These are phyloP conservation scores for Cherax quadricarinatus DNA, from an alignment of 1,140 invertebrate species.

Conservation along the genomic window DNA sequence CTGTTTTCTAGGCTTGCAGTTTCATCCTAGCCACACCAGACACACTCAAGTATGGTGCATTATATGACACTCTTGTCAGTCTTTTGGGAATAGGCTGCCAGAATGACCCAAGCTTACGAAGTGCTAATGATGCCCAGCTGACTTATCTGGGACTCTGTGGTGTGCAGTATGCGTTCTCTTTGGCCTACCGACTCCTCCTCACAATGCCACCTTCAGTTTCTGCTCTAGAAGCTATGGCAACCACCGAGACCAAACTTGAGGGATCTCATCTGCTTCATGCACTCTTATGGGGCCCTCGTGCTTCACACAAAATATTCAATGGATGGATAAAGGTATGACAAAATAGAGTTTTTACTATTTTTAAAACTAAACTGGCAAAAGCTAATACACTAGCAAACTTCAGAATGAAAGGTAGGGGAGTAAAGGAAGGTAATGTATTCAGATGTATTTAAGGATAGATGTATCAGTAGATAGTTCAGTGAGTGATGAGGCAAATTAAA, in stretches of 20 bases:
- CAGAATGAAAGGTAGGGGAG: no score
- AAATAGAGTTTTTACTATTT: not conserved
- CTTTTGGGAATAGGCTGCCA: slow-evolving; percentile 79
- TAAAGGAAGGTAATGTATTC: no score
- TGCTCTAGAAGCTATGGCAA: slow-evolving; percentile 88
- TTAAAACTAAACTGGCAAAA: no score
- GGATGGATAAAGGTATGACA: slow-evolving; percentile 82
- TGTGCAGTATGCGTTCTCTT: slow-evolving; percentile 93
- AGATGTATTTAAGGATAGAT: no score
- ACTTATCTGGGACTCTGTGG: slow-evolving; percentile 82
- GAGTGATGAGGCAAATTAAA: no score
- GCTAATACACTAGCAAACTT: no score
- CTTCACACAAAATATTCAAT: slow-evolving; percentile 85
- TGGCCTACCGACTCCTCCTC: slow-evolving; percentile 88
- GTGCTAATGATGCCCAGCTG: slow-evolving; percentile 57
- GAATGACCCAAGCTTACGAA: slow-evolving; percentile 74
- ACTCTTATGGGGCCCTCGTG: slow-evolving; percentile 85
- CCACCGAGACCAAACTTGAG: slow-evolving; percentile 79
- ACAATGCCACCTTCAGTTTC: slow-evolving; percentile 91
- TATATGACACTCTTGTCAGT: slow-evolving; percentile 91
- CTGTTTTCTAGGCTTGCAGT: slow-evolving; percentile 85
- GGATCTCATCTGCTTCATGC: slow-evolving; percentile 83
- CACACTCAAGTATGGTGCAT: slow-evolving; percentile 90
- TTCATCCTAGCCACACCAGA: slow-evolving; percentile 94
- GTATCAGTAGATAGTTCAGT: no score